Base-by-base conservation (phyloP, 2,113 vertebrate genomes). In the Pitta sordida region DNA sequence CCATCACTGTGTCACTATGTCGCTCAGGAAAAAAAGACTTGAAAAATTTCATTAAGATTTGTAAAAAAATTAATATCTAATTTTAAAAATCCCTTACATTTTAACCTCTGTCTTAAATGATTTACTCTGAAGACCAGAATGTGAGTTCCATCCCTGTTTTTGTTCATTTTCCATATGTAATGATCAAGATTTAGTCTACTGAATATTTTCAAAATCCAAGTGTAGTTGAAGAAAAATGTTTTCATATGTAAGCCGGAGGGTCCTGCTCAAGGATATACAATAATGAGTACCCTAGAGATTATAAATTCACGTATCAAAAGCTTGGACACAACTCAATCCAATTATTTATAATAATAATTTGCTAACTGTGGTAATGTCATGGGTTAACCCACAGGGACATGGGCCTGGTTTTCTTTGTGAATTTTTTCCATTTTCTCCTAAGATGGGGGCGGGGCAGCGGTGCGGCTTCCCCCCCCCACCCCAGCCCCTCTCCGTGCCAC, bases 81-180 rank as follows among this genome's bases (percentile, higher is more conserved):
- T 58, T 8, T 49, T 4, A 13, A 84, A 76, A 83, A 71, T 44
- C 0, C 0, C 7, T 1, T 10, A 16, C 1, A 4, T 55, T 63
- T 80, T 84, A 63, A 2, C 3, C 11, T 65, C 11, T 63, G 3
- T 53, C 46, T 78, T 36, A 70, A 86, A 60, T 24, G 9, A 3
- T 90, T 59, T 43, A 7, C 3, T 92, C 56, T 29, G 15, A 43
- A 55, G 6, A 63, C 6, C 4, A 29, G 43, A 58, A 41, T 51
- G 41, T 16, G 20, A 69, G 9, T 53, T 64, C 24, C 13, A 46
- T 4, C 11, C 70, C 46, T 91, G 14, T 27, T 6, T 67, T 71
- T 0, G 0, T 29, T 58, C 6, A 3, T 3, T 62, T 83, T 64
- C 58, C 15, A 24, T 34, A 22, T 1, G 15, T 13, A 8, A 44